These are phyloP conservation scores for Chaetops frenatus DNA, from an alignment of 2,113 vertebrate species.

Conservation along the genomic window DNA sequence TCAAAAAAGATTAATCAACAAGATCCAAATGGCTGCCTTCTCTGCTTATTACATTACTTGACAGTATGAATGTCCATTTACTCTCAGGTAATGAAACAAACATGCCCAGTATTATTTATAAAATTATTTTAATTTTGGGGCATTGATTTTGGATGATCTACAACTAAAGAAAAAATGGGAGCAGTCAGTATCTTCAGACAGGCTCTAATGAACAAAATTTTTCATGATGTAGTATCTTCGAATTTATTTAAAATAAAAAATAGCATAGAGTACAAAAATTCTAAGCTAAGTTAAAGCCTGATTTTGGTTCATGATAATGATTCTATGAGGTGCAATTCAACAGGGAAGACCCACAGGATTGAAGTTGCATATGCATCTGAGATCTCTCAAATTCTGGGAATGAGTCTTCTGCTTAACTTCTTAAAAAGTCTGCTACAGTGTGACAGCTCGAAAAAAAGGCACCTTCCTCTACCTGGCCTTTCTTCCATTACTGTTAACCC, in stretches of 20 bases:
- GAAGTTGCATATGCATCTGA: neutral
- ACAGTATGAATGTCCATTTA: neutral
- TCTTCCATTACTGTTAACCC: neutral
- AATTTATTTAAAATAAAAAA: neutral
- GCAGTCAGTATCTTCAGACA: neutral
- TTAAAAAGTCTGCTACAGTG: neutral
- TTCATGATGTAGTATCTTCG: neutral
- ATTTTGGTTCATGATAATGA: neutral
- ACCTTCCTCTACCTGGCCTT: neutral
- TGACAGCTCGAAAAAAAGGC: neutral
- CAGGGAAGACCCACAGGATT: neutral
- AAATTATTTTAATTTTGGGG: neutral
- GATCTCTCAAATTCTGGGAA: neutral
- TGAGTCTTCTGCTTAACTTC: neutral
- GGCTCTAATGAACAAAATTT: accelerated
- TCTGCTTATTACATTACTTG: neutral
- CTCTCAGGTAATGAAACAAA: neutral
- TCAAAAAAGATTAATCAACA: neutral
- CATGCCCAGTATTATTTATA: neutral
- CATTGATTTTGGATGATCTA: neutral
- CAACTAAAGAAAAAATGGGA: neutral
- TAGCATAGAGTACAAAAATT: neutral
- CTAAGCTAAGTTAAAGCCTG: neutral
- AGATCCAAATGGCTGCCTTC: neutral
- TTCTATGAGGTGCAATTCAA: neutral